Evolutionary conservation across 2,113 vertebrate genomes (phyloP).

Genomic region (Leiothrix lutea): DNA sequence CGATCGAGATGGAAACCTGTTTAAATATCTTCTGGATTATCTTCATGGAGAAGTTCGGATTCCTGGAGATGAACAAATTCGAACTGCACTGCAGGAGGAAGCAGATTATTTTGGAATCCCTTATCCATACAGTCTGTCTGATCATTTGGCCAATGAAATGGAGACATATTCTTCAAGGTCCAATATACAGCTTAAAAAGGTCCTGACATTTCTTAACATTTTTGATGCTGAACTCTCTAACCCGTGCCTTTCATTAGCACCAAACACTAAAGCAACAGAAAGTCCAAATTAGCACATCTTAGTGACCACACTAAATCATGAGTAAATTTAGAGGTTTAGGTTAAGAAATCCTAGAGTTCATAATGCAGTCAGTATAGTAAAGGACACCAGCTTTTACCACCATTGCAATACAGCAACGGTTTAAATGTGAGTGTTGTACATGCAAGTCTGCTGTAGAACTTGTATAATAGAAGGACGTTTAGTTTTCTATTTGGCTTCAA

Average conservation of each 20-base stretch:
- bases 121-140: slow-evolving; percentile 72
- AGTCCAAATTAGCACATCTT: background rate
- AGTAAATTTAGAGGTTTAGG: background rate
- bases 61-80: slow-evolving; percentile 65
- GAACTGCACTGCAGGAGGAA: slow-evolving; percentile 72
- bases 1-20: slow-evolving; percentile 71
- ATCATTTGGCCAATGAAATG: slow-evolving; percentile 80
- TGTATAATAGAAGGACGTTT: background rate
- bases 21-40: slow-evolving; percentile 80
- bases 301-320: background rate
- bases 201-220: slow-evolving; percentile 55
- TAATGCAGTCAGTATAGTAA: background rate
- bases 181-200: slow-evolving; percentile 78
- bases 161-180: slow-evolving; percentile 74
- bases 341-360: background rate
- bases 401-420: background rate
- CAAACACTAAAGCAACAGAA: background rate
- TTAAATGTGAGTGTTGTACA: background rate
- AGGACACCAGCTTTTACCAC: background rate
- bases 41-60: slow-evolving; percentile 75
- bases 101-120: slow-evolving; percentile 81
- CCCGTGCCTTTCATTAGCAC: background rate
- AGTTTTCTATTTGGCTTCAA: background rate
- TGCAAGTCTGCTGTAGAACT: background rate
- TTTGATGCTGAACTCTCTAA: background rate